phyloP scores from a whole-genome alignment of 2,113 vertebrate genomes.

The Mus musculus region GRCm39 chr7:54400501-54401000 shows the following conservation, averaged over 20 bases:
- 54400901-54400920: neutral
- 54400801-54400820: neutral
- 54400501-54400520: neutral
- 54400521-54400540: neutral
- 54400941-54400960: neutral
- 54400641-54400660: neutral
- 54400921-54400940: neutral
- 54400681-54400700: neutral
- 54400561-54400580: neutral
- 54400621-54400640: neutral
- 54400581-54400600: neutral
- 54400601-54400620: neutral
- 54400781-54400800: neutral
- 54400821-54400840: neutral
- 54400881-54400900: neutral
- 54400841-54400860: neutral
- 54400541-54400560: neutral
- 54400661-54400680: neutral
- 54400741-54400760: slow-evolving; percentile 3
- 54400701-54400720: neutral
- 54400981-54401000: neutral
- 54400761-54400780: neutral
- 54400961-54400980: neutral
- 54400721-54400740: neutral
- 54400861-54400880: neutral